Percentiles rank a stretch among this genome's conserved stretches.
phyloP scores from a whole-genome alignment of 2,888 invertebrate genomes.

The Parascotia fuliginaria region DNA sequence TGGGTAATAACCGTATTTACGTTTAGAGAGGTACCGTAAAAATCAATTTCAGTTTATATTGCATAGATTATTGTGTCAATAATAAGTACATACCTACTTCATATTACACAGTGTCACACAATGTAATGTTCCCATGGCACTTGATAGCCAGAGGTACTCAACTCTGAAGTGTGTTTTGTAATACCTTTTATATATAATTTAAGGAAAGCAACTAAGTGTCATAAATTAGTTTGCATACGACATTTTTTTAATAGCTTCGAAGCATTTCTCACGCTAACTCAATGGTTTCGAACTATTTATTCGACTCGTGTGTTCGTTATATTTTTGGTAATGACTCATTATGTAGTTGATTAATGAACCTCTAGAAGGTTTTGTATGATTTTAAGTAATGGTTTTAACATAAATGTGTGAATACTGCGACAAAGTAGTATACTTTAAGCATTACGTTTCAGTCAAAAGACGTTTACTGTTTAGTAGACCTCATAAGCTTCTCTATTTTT shows the following conservation, averaged over 20 bases:
- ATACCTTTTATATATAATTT: conserved; percentile 27
- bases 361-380: not conserved
- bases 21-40: too few species aligned
- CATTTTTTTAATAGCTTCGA: conserved; percentile 6
- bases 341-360: not conserved
- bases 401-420: too few species aligned
- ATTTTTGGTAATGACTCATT: not conserved
- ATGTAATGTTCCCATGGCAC: conserved; percentile 22
- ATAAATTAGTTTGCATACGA: conserved; percentile 28
- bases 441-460: too few species aligned
- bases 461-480: too few species aligned
- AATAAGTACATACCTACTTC: conserved; percentile 1
- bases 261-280: conserved; percentile 19
- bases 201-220: conserved; percentile 21
- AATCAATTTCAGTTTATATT: not conserved
- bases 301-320: not conserved
- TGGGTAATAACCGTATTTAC: too few species aligned
- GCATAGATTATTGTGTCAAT: not conserved
- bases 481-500: too few species aligned
- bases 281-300: not conserved
- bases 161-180: conserved; percentile 29
- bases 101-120: conserved; percentile 2
- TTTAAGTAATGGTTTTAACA: not conserved
- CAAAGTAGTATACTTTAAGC: too few species aligned
- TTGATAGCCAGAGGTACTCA: conserved; percentile 9